Percentiles rank a stretch among this genome's conserved stretches.
These are phyloP conservation scores for Athalia circularis DNA, from an alignment of 2,888 invertebrate genomes.

Conservation along the genomic window DNA sequence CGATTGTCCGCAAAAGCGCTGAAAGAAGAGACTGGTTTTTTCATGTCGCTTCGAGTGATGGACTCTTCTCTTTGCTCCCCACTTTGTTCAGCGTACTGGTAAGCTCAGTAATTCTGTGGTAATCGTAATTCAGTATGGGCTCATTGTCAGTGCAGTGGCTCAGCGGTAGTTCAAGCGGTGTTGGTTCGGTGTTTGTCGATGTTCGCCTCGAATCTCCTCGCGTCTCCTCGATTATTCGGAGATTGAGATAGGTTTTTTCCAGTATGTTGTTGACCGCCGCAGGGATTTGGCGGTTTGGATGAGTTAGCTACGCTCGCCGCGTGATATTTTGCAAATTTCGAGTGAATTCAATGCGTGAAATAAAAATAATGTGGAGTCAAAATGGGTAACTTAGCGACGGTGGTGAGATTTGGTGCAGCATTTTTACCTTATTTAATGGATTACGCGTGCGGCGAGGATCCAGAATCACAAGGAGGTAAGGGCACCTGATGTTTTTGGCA, in stretches of 20 bases:
- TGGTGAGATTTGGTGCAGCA: conserved; percentile 67
- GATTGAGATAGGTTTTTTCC: conserved; percentile 39
- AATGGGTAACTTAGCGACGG: conserved; percentile 70
- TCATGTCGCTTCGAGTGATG: not conserved
- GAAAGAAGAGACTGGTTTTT: too few species aligned
- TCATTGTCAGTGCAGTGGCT: not conserved
- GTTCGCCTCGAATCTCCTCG: not conserved
- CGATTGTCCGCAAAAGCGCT: conserved; percentile 1
- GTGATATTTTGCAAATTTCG: conserved; percentile 16
- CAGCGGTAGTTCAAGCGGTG: not conserved
- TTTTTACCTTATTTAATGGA: conserved; percentile 68
- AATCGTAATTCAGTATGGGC: not conserved
- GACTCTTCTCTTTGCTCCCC: not conserved
- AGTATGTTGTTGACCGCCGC: conserved; percentile 60
- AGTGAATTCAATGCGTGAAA: conserved; percentile 5
- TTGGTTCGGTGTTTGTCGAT: too few species aligned
- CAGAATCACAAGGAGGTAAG: conserved; percentile 58
- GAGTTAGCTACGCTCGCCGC: conserved; percentile 28
- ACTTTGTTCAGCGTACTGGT: conserved; percentile 23
- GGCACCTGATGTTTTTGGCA: not conserved
- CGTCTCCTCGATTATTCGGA: not conserved
- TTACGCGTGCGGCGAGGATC: conserved; percentile 64
- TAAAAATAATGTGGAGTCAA: conserved; percentile 64
- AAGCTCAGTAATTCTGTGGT: conserved; percentile 33
- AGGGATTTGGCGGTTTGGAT: conserved; percentile 47